Conservation (phyloP, 2,797 vertebrate genomes). For the Agapornis canus region DNA sequence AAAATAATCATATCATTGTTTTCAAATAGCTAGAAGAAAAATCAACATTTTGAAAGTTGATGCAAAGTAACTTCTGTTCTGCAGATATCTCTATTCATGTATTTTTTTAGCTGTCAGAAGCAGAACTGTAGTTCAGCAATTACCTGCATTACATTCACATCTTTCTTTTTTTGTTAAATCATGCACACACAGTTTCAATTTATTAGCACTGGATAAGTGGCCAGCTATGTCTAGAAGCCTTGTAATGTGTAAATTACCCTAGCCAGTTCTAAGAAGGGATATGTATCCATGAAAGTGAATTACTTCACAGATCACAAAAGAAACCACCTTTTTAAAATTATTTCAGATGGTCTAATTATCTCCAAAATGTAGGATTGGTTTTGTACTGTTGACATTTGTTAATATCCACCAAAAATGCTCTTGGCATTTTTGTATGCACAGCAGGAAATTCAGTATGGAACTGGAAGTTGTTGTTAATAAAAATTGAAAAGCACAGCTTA, state of each 20-base stretch:
- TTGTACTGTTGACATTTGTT: constrained; percentile 65
- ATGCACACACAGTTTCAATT: constrained; percentile 47
- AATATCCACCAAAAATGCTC: constrained; percentile 64
- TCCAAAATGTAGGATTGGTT: constrained; percentile 51
- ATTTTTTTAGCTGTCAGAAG: constrained; percentile 31
- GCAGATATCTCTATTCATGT: neutral
- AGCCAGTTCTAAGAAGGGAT: constrained; percentile 29
- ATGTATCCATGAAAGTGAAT: constrained; percentile 64
- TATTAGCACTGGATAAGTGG: constrained; percentile 50
- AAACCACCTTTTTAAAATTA: constrained; percentile 62
- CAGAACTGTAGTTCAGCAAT: constrained; percentile 33
- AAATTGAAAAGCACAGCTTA: constrained; percentile 71
- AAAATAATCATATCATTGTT: neutral
- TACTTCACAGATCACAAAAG: constrained; percentile 67
- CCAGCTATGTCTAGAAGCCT: constrained; percentile 41
- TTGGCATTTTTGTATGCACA: constrained; percentile 61
- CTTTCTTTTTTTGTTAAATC: constrained; percentile 50
- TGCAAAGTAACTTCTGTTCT: neutral
- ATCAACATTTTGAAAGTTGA: constrained; percentile 23
- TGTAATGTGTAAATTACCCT: constrained; percentile 63
- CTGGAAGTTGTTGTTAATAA: constrained; percentile 68
- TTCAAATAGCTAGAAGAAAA: constrained; percentile 20
- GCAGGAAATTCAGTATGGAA: constrained; percentile 62
- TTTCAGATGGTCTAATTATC: constrained; percentile 67
- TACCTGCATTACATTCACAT: constrained; percentile 34